These are phyloP conservation scores for Lithobius niger DNA, from an alignment of 1,140 invertebrate species.

Conservation along the genomic window DNA sequence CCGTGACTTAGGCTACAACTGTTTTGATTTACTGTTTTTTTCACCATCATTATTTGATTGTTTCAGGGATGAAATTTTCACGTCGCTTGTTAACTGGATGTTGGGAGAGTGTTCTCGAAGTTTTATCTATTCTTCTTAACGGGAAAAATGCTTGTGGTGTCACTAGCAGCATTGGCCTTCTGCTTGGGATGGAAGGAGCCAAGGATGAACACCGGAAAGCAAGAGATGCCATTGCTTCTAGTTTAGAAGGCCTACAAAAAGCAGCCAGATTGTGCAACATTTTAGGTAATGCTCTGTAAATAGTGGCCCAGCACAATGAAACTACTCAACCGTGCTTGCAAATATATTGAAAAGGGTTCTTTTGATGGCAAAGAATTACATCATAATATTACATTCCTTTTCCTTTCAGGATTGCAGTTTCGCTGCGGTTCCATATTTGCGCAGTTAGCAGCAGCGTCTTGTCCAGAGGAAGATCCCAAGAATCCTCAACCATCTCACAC, in stretches of 20 bases:
- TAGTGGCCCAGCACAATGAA: too few species aligned
- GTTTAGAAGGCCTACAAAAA: slow-evolving; percentile 74
- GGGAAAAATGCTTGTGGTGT: slow-evolving; percentile 38
- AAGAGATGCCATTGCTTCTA: slow-evolving; percentile 60
- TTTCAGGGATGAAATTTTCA: slow-evolving; percentile 36
- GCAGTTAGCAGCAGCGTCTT: slow-evolving; percentile 59
- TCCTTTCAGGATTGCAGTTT: slow-evolving; percentile 55
- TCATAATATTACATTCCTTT: too few species aligned
- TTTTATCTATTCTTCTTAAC: slow-evolving; percentile 60
- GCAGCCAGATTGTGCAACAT: slow-evolving; percentile 41
- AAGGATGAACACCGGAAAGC: slow-evolving; percentile 34
- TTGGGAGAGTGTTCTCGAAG: slow-evolving; percentile 79
- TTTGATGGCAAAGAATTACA: too few species aligned
- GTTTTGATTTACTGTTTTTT: too few species aligned
- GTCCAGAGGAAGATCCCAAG: slow-evolving; percentile 41
- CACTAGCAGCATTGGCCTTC: slow-evolving; percentile 30
- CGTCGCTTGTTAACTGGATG: slow-evolving; percentile 64
- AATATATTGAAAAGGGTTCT: too few species aligned
- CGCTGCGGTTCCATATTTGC: slow-evolving; percentile 67
- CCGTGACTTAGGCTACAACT: too few species aligned
- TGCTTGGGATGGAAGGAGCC: slow-evolving; percentile 34
- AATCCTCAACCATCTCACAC: slow-evolving; percentile 17
- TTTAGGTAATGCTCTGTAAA: too few species aligned
- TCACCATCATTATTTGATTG: slow-evolving; percentile 3
- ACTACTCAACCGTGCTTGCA: too few species aligned